A percentile compares a stretch with the other conserved stretches of the same genome.
Evolutionary conservation across 2,113 vertebrate species (phyloP).

Genomic region (Lycaon pictus): DNA sequence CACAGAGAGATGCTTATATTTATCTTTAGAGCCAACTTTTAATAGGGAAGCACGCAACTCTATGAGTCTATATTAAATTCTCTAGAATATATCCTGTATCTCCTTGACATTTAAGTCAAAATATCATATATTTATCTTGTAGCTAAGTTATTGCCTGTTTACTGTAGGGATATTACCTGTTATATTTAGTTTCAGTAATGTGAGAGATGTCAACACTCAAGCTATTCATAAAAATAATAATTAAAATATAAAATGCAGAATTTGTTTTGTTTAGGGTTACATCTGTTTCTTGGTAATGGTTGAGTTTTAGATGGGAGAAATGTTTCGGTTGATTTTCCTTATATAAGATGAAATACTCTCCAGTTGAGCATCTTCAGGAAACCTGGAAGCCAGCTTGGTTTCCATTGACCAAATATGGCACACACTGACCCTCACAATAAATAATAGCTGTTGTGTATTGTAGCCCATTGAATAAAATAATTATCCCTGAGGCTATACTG

Average conservation of each 20-base stretch:
- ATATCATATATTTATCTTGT: neutral
- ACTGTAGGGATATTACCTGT: neutral
- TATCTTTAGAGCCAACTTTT: neutral
- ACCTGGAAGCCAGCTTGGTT: neutral
- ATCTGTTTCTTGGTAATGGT: neutral
- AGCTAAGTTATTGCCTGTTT: neutral
- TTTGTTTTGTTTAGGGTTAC: neutral
- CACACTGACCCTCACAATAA: neutral
- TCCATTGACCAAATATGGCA: neutral
- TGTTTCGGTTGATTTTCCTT: neutral
- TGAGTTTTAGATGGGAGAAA: neutral
- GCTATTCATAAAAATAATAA: neutral
- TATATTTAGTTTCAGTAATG: constrained; percentile 46
- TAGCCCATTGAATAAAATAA: neutral
- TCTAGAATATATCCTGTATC: constrained; percentile 37
- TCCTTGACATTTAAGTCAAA: constrained; percentile 64
- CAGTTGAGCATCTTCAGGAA: neutral
- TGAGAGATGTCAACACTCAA: neutral
- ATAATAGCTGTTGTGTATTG: neutral
- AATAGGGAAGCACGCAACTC: neutral
- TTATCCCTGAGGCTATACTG: neutral
- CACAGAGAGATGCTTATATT: neutral
- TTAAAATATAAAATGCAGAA: constrained; percentile 4
- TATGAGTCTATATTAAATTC: neutral
- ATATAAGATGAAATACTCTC: neutral